These are phyloP conservation scores for Podabrus alpinus DNA, from an alignment of 2,888 invertebrate species.

Conservation along the genomic window DNA sequence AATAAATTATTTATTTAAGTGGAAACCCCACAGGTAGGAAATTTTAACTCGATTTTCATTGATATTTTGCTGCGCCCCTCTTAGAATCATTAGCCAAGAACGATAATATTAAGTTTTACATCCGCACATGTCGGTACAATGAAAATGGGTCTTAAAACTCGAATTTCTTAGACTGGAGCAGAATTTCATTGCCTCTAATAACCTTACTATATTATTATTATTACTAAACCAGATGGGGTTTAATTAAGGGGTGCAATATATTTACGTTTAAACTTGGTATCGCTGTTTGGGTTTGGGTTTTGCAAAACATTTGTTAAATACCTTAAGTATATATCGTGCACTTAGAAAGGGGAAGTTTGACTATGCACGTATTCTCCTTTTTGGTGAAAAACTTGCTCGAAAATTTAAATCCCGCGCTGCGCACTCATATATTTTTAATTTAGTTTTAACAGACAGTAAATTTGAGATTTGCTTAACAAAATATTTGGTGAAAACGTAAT, in stretches of 20 bases:
- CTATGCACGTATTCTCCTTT: not conserved
- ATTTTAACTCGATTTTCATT: not conserved
- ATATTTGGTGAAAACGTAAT: constrained; percentile 13
- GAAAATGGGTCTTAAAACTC: not conserved
- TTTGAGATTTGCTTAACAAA: constrained; percentile 5
- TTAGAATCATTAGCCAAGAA: constrained; percentile 17
- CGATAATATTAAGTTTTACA: constrained; percentile 26
- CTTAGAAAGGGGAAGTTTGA: not conserved
- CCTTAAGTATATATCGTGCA: not conserved
- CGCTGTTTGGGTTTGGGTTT: not conserved
- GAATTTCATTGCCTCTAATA: constrained; percentile 20
- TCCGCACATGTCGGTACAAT: constrained; percentile 19
- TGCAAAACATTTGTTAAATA: not conserved
- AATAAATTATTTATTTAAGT: constrained; percentile 20
- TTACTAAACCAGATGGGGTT: constrained; percentile 23
- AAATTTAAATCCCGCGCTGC: not conserved
- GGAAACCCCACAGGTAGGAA: no score
- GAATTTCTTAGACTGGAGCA: not conserved
- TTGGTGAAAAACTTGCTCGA: not conserved
- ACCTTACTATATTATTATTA: constrained; percentile 24
- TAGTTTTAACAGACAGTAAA: constrained; percentile 14
- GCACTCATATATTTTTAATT: constrained; percentile 19
- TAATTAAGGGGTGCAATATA: constrained; percentile 13
- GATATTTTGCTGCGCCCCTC: constrained; percentile 25
- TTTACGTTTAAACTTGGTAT: constrained; percentile 3